These are phyloP conservation scores for Synanthedon formicaeformis DNA, from an alignment of 2,888 invertebrate genomes.

Conservation along the genomic window DNA sequence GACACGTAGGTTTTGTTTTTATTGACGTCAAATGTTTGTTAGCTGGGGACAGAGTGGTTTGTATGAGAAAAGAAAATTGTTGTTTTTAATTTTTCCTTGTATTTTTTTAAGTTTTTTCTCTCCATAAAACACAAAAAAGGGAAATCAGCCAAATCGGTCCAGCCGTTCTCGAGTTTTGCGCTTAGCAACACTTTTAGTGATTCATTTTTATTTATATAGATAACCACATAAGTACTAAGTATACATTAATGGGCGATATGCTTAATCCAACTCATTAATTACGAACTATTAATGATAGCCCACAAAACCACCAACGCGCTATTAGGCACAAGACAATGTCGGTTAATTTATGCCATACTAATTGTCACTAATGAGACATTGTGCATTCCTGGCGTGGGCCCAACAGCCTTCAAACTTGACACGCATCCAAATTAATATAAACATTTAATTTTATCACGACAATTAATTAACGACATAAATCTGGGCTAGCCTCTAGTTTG, in stretches of 20 bases:
- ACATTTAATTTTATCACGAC: constrained; percentile 11
- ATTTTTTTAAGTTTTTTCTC: too few species aligned
- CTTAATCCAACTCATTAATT: neutral
- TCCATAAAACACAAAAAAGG: too few species aligned
- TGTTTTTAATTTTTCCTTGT: too few species aligned
- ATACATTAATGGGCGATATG: neutral
- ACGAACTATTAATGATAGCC: constrained; percentile 4
- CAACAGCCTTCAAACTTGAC: constrained; percentile 14
- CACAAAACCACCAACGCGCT: constrained; percentile 19
- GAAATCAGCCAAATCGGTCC: too few species aligned
- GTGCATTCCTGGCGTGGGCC: constrained; percentile 39
- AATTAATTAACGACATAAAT: constrained; percentile 12
- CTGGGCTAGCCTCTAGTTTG: neutral
- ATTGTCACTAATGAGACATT: constrained; percentile 54
- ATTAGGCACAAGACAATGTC: constrained; percentile 24
- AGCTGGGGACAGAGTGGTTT: too few species aligned
- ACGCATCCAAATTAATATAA: constrained; percentile 9
- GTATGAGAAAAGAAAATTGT: too few species aligned
- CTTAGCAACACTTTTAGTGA: too few species aligned
- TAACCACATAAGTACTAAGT: too few species aligned
- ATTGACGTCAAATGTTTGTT: too few species aligned
- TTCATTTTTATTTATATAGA: too few species aligned
- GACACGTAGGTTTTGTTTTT: too few species aligned
- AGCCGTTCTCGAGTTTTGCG: too few species aligned
- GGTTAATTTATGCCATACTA: constrained; percentile 54